Evolutionary conservation across 2,797 vertebrate genomes (phyloP), one percentile per base, ranked within the genome.

Genomic region (Enteromius treurensis): DNA sequence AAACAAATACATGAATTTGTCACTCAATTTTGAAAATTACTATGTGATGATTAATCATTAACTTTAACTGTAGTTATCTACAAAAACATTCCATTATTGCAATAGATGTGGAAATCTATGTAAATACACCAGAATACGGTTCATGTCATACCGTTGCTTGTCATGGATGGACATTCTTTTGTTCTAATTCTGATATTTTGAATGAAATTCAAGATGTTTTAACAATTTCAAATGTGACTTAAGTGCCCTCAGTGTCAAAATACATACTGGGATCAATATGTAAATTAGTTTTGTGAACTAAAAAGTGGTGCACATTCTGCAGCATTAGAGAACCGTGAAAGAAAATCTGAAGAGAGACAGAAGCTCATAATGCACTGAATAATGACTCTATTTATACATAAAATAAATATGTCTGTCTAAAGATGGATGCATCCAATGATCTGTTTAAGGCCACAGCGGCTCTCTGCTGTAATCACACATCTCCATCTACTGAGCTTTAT

Each of bases 401-500:
- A 32, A 26, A 73, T 73, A 51, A 49, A 51, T 51, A 29, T 73
- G 71, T 21, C 17, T 74, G 21, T 34, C 10, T n/a, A 37, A 74
- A 74, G 71, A 74, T 34, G 49, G 29, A 74, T 74, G 29, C 13
- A 17, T 55, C 71, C 47, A 55, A 3, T 73, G 40, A 73, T 51
- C 69, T 51, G 69, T 73, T 73, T 49, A 73, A 73, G 69, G 69
- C 45, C 45, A 73, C 14, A 19, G 45, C 3, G n/a, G 45, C 29
- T 73, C 9, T 26, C 45, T 73, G 69, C 45, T 10, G 69, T 73
- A 51, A 73, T 71, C 69, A 49, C 69, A 32, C 69, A 32, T 51
- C 69, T 73, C 45, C 26, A 51, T 73, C 26, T 32, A 51, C 23
- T 49, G 23, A 10, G 69, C 8, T 49, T 19, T 73, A 73, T 73